Base-by-base conservation (phyloP, 2,113 vertebrate genomes). In the Cervus canadensis region DNA sequence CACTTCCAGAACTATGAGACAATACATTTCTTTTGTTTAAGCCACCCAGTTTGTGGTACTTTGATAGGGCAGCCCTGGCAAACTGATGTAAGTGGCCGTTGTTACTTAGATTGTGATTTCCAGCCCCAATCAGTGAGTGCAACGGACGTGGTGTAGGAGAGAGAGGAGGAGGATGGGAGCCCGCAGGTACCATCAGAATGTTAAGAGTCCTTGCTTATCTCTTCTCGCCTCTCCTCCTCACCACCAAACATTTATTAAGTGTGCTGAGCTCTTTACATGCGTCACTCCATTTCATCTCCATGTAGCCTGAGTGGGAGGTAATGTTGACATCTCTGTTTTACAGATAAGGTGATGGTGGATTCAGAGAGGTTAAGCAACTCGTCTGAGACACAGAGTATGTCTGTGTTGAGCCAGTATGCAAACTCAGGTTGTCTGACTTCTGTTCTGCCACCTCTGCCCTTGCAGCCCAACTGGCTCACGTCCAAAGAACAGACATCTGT, bases 291-390 rank as follows among this genome's bases (percentile, higher is more conserved):
- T 82, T 17, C 67, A 67, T n/a, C 36, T 74, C 89, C 57, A 60
- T 8, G 64, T 11, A 87, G 16, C 19, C 54, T 50, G 59, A 57
- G 57, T 45, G 12, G 36, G 62, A 87, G 71, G 89, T n/a, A 7
- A 45, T 30, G 1, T 1, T 28, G 13, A 3, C 21, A 45, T 64
- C 25, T 97, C 50, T 67, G 33, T 76, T 81, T 62, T 59, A 88
- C 26, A 94, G 85, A 45, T 7, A 13, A 74, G 23, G 21, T 52
- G 71, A 50, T 36, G 30, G 33, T 92, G 33, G 48, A 60, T 62
- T 88, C 60, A 9, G 45, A 96, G 78, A 56, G 64, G 48, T 82
- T 56, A 81, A 91, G 45, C 15, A 26, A 40, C 45, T 88, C 89
- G 26, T 11, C 40, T 16, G 33, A 33, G n/a, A 14, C 40, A 52